A percentile compares a stretch with the other conserved stretches of the same genome.
Conservation (phyloP, 2,888 invertebrate genomes). For the Nasonia oneida region DNA sequence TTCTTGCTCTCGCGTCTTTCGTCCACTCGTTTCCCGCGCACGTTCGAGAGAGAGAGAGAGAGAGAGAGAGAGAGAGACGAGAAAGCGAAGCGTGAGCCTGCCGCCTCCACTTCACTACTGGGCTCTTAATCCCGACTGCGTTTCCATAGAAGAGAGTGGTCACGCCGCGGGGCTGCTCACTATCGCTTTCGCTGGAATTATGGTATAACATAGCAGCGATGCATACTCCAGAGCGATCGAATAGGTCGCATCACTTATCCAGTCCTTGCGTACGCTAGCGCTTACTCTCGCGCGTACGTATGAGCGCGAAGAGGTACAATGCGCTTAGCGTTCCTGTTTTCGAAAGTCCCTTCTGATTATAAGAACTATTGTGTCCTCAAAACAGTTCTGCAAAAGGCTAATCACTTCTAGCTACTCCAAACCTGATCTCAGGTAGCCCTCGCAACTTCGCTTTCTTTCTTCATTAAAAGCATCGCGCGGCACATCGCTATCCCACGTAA, state of each 20-base stretch:
- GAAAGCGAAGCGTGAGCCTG: too few relatives aligned
- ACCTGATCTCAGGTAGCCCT: background rate
- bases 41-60: slow-evolving; percentile 16
- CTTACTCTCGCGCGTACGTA: too few relatives aligned
- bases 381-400: background rate
- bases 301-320: background rate
- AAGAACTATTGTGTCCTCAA: background rate
- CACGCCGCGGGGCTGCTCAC: slow-evolving; percentile 59
- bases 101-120: slow-evolving; percentile 75
- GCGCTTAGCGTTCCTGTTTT: background rate
- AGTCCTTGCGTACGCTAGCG: too few relatives aligned
- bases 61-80: background rate
- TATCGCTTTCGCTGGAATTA: slow-evolving; percentile 23
- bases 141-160: slow-evolving; percentile 76
- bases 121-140: slow-evolving; percentile 75
- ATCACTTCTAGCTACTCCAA: background rate
- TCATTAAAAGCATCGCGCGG: background rate
- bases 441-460: background rate
- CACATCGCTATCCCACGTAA: background rate
- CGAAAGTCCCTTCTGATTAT: background rate
- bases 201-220: too few relatives aligned
- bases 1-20: slow-evolving; percentile 12
- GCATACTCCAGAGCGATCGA: too few relatives aligned
- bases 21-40: slow-evolving; percentile 3
- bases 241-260: too few relatives aligned